Percentiles rank a stretch among this genome's conserved stretches.
phyloP scores from a whole-genome alignment of 2,888 invertebrate genomes.

The Stenodera caucasica region DNA sequence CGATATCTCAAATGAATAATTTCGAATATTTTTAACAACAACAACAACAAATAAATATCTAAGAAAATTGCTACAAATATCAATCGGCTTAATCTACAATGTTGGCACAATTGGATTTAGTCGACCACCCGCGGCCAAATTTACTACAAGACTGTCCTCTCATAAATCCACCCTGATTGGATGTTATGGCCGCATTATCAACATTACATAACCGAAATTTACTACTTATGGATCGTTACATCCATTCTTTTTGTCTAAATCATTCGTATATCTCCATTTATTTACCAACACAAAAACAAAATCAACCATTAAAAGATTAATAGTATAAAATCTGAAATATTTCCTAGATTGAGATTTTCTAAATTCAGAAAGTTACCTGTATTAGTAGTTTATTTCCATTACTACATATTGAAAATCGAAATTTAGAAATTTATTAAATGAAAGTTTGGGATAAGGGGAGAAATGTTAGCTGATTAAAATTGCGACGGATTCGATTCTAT shows the following conservation, averaged over 20 bases:
- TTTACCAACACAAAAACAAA: neutral
- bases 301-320: no score
- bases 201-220: constrained; percentile 53
- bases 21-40: constrained; percentile 4
- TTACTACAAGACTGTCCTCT: constrained; percentile 52
- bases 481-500: neutral
- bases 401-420: neutral
- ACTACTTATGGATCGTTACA: constrained; percentile 40
- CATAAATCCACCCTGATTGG: constrained; percentile 57
- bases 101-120: constrained; percentile 56
- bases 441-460: neutral
- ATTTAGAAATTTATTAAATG: neutral
- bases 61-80: constrained; percentile 38
- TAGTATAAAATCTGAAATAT: no score
- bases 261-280: neutral
- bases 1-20: constrained; percentile 4
- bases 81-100: constrained; percentile 54
- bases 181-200: constrained; percentile 58
- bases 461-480: neutral
- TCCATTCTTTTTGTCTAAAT: constrained; percentile 18
- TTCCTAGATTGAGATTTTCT: no score
- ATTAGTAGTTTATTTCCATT: no score
- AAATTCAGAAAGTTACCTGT: neutral
- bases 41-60: neutral
- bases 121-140: constrained; percentile 55